Evolutionary conservation across 2,113 vertebrate species (phyloP), one percentile per base, ranked within the genome.

Genomic region (Holacanthus passer): DNA sequence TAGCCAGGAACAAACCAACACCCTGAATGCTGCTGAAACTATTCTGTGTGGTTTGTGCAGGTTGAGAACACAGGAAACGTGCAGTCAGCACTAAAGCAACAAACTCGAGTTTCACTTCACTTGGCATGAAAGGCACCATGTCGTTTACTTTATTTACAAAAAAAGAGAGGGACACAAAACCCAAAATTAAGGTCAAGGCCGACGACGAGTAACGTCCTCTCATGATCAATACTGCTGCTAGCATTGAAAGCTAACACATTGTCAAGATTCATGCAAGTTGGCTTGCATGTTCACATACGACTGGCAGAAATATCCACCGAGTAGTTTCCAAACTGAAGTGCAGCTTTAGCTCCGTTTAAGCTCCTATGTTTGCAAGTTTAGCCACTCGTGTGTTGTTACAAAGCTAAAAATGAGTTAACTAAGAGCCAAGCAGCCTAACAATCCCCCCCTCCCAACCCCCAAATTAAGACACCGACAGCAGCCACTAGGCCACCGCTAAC

Each of bases 401-500:
- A 45, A 68, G 73, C 79, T 71, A 63, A 29, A 59, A 77, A 43
- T 6, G 2, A 53, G 45, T 73, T 29, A 75, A 73, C 58, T 59
- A 78, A 50, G 48, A 76, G 77, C 48, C 37, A 85, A 62, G 50
- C 41, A 60, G 39, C 41, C 70, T 47, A 82, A 81, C 81, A 82
- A 71, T 43, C 58, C 82, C 81, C 87, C 89, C 58, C 82, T 79
- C 87, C 83, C 87, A 75, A 87, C 90, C 92, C 91, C 87, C 75
- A 89, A 90, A 88, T 79, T 86, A 90, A 91, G 85, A 89, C 86
- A 90, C 88, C 50, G 85, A 86, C 81, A 90, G 87, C 82, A 90
- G 92, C 91, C 88, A 91, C 90, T 93, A 94, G 94, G 92, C 93
- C 92, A 90, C 45, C 90, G 90, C 92, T 91, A 93, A 92, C 88